Conservation (phyloP, 2,888 invertebrate genomes). For the Pegoplata infirma region DNA sequence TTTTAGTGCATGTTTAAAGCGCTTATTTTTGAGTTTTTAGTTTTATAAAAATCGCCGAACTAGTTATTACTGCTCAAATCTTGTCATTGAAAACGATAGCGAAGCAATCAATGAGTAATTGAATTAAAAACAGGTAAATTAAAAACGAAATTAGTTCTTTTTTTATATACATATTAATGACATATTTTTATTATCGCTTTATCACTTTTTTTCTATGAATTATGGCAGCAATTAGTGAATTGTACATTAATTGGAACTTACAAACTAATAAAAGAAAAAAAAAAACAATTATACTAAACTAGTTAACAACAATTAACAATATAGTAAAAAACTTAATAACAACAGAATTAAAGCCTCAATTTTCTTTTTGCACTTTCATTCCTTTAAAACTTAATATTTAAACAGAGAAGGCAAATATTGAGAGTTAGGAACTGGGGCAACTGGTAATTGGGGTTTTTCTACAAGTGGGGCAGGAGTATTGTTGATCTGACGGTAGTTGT, state of each 20-base stretch:
- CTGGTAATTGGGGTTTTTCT: neutral
- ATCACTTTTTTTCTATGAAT: neutral
- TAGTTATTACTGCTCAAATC: too few species aligned
- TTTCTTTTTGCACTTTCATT: neutral
- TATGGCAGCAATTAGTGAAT: slow-evolving; percentile 21
- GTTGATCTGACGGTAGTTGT: slow-evolving; percentile 66
- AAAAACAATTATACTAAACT: slow-evolving; percentile 12
- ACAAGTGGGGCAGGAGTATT: slow-evolving; percentile 24
- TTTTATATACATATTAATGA: neutral
- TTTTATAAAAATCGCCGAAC: too few species aligned
- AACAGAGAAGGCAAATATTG: slow-evolving; percentile 71
- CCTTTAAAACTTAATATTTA: slow-evolving; percentile 19
- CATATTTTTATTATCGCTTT: neutral
- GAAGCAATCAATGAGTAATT: too few species aligned
- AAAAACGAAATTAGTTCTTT: neutral
- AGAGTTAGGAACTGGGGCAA: slow-evolving; percentile 62
- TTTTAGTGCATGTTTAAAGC: too few species aligned
- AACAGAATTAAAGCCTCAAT: neutral
- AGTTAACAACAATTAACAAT: slow-evolving; percentile 15
- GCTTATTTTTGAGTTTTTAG: too few species aligned
- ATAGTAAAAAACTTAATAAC: too few species aligned
- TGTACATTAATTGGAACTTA: slow-evolving; percentile 33
- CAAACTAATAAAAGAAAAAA: slow-evolving; percentile 43
- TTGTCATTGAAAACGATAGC: too few species aligned
- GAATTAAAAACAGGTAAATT: too few species aligned